Evolutionary conservation across 2,888 invertebrate species (phyloP).

Genomic region (Rhagophthalmus giganteus): DNA sequence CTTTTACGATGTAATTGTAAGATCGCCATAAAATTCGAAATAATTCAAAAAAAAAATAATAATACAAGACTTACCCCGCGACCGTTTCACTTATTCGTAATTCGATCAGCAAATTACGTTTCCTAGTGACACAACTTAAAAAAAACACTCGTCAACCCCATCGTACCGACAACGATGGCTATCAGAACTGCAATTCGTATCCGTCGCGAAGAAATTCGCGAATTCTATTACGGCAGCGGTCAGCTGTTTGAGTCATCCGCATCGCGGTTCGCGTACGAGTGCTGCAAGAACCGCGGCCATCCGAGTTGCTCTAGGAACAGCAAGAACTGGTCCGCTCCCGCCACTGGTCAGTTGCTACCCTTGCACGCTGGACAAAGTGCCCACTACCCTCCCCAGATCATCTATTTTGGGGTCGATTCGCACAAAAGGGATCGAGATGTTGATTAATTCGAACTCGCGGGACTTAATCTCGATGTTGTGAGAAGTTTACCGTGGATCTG

Average conservation of each 20-base stretch:
- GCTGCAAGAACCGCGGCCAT: slow-evolving; percentile 36
- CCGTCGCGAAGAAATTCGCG: slow-evolving; percentile 19
- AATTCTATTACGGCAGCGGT: slow-evolving; percentile 23
- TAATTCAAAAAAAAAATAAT: too few relatives aligned
- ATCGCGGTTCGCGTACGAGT: slow-evolving; percentile 46
- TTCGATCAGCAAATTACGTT: too few relatives aligned
- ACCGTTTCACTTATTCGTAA: too few relatives aligned
- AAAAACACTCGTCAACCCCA: too few relatives aligned
- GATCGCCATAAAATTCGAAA: too few relatives aligned
- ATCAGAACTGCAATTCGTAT: too few relatives aligned
- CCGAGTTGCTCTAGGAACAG: slow-evolving; percentile 32
- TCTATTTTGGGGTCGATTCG: slow-evolving; percentile 20
- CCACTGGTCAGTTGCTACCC: slow-evolving; percentile 37
- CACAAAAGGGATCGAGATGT: slow-evolving; percentile 21
- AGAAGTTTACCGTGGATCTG: not conserved
- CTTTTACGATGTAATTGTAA: too few relatives aligned
- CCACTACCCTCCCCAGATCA: slow-evolving; percentile 15
- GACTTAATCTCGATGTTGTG: slow-evolving; percentile 5
- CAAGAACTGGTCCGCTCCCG: slow-evolving; percentile 44
- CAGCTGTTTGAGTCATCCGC: slow-evolving; percentile 39
- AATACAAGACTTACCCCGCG: too few relatives aligned
- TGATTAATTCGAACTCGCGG: slow-evolving; percentile 25
- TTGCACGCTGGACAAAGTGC: slow-evolving; percentile 20
- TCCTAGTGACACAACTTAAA: too few relatives aligned
- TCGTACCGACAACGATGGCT: too few relatives aligned